Evolutionary conservation across 2,888 invertebrate genomes (phyloP), one percentile per base, ranked within the genome.

Genomic region (Hypena proboscidalis): DNA sequence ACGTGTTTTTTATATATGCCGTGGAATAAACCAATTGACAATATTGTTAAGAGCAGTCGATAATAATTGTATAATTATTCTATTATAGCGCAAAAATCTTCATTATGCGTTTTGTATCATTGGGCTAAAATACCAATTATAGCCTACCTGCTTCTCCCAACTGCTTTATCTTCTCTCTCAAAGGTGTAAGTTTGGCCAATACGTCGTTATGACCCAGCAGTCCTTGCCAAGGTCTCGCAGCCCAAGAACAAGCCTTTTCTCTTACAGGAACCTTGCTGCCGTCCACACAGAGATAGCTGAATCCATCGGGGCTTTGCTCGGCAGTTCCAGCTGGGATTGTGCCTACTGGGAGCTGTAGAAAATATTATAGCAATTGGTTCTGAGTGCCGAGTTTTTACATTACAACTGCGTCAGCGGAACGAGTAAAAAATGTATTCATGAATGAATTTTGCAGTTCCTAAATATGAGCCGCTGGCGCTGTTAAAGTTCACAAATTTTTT

Each of bases 181-280:
- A 64, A 3, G 92, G 92, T 4, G 90, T 79, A 5, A 92, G 70
- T 8, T 89, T 84, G 15, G 92, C 92, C 2, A 92, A 76, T 0
- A 93, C 87, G 43, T 93, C 94, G 6, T 92, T 92, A 69, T 95
- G 95, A 3, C 94, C 94, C 73, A 95, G 86, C 61, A 95, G 92
- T 6, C 95, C 95, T 70, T 94, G 95, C 95, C 97, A 97, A n/a
- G 97, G 97, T 44, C 96, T 92, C 0, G 95, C 95, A 0, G 96
- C 96, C 97, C 97, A 97, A 0, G 94, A 93, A 70, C 97, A 97
- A 1, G 90, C 74, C 25, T 93, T 92, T 2, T 92, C 92, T 17
- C 92, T 94, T 6, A 96, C 88, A 1, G 95, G 92, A 0, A 93
- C 92, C 65, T 94, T 94, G 3, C 92, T 93, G 1, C 96, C 97